Evolutionary conservation across 1,140 invertebrate genomes (phyloP).

Genomic region (Drosophila navojoa): DNA sequence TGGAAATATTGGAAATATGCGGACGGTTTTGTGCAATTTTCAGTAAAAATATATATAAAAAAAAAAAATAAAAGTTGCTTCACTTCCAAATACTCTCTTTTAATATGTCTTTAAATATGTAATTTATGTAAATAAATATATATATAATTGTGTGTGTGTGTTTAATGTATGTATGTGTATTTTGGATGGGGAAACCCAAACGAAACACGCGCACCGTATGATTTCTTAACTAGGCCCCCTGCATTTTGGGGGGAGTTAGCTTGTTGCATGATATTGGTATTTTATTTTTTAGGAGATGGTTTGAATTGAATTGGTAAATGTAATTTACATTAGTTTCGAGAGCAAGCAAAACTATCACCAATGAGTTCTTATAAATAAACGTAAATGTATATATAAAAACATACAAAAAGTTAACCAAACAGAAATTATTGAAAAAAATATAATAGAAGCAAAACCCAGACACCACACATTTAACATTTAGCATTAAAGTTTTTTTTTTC

Average conservation of each 20-base stretch:
- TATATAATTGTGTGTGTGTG: slow-evolving; percentile 3
- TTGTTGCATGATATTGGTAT: slow-evolving; percentile 38
- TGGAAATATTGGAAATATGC: no score
- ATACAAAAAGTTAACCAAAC: slow-evolving; percentile 11
- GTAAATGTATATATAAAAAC: slow-evolving; percentile 28
- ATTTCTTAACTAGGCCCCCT: slow-evolving; percentile 31
- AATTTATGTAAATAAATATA: slow-evolving; percentile 7
- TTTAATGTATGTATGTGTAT: slow-evolving; percentile 6
- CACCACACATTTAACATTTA: slow-evolving; percentile 73
- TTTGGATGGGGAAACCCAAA: slow-evolving; percentile 47
- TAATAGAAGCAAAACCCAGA: slow-evolving; percentile 73
- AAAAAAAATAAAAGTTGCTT: neutral
- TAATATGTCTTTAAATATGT: slow-evolving; percentile 15
- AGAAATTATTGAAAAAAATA: slow-evolving; percentile 37
- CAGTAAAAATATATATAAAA: no score
- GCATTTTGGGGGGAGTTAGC: slow-evolving; percentile 49
- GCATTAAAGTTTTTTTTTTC: slow-evolving; percentile 11
- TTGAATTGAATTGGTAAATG: slow-evolving; percentile 35
- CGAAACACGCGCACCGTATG: slow-evolving; percentile 69
- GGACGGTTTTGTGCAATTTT: no score
- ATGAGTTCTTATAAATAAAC: slow-evolving; percentile 66
- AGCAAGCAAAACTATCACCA: slow-evolving; percentile 73
- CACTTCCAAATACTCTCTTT: neutral
- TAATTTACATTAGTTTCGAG: slow-evolving; percentile 55
- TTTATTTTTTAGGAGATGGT: slow-evolving; percentile 16